Conservation (phyloP, 1,140 invertebrate species). For the Drosophila prosaltans region DNA sequence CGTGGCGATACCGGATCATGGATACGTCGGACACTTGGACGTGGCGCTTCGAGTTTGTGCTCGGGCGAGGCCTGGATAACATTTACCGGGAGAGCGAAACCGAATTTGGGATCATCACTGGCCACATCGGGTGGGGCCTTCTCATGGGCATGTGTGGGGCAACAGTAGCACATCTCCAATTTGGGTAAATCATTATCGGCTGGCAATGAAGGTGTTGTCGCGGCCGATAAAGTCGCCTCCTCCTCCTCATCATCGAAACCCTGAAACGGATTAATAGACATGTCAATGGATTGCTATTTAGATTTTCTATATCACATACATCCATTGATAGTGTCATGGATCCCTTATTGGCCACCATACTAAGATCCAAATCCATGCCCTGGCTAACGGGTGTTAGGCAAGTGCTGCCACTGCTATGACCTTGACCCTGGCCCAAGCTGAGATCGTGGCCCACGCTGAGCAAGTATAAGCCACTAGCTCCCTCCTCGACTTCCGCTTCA, state of each 20-base stretch:
- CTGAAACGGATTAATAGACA: slow-evolving; percentile 21
- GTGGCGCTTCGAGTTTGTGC: slow-evolving; percentile 21
- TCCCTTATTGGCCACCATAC: slow-evolving; percentile 77
- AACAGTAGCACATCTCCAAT: slow-evolving; percentile 68
- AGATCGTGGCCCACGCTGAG: slow-evolving; percentile 28
- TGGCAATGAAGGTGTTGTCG: slow-evolving; percentile 72
- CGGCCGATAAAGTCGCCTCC: slow-evolving; percentile 84
- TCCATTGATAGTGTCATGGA: slow-evolving; percentile 73
- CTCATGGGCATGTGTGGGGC: slow-evolving; percentile 55
- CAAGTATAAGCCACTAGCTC: slow-evolving; percentile 2
- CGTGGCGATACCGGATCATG: slow-evolving; percentile 71
- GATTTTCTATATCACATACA: slow-evolving; percentile 49
- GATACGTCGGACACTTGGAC: slow-evolving; percentile 49
- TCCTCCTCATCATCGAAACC: slow-evolving; percentile 83
- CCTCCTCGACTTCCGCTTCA: slow-evolving; percentile 57
- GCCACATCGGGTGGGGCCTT: slow-evolving; percentile 63
- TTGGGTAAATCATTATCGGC: slow-evolving; percentile 59
- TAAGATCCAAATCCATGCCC: slow-evolving; percentile 66
- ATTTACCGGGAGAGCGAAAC: slow-evolving; percentile 56
- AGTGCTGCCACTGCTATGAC: slow-evolving; percentile 47
- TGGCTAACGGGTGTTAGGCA: slow-evolving; percentile 72
- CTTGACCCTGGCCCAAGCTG: slow-evolving; percentile 45
- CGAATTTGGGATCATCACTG: slow-evolving; percentile 59
- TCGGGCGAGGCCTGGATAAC: slow-evolving; percentile 63
- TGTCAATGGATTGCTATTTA: neutral